phyloP scores from a whole-genome alignment of 1,140 invertebrate genomes.

The Orius insidiosus region DNA sequence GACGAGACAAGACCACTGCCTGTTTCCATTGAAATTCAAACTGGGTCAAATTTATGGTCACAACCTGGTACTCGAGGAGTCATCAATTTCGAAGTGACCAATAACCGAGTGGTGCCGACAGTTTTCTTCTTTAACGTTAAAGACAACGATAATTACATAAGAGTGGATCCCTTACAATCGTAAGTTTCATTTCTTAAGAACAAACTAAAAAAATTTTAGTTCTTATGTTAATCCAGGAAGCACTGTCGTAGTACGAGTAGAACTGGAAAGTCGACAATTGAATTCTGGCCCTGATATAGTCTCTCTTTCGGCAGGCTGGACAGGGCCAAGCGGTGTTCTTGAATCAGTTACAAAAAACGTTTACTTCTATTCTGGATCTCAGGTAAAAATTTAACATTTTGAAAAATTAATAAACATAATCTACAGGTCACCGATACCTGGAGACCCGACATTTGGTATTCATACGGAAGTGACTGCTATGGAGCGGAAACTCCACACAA shows the following conservation, averaged over 20 bases:
- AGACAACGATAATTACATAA: background rate
- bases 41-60: slow-evolving; percentile 3
- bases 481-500: slow-evolving; percentile 3
- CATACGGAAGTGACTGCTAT: slow-evolving; percentile 5
- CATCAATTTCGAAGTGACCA: slow-evolving; percentile 12
- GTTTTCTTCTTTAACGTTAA: slow-evolving; percentile 1
- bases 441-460: slow-evolving; percentile 8
- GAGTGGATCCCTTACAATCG: background rate
- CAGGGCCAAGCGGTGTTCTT: too few relatives aligned
- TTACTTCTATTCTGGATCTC: background rate
- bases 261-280: background rate
- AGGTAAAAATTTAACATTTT: background rate
- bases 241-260: background rate
- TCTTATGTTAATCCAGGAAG: background rate
- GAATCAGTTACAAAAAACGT: background rate
- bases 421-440: slow-evolving; percentile 5
- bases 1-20: slow-evolving; percentile 4
- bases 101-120: background rate
- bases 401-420: background rate
- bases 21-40: slow-evolving; percentile 9
- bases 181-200: too few relatives aligned
- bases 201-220: too few relatives aligned
- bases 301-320: background rate
- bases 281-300: background rate
- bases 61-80: background rate